A percentile compares a stretch with the other conserved stretches of the same genome.
phyloP scores from a whole-genome alignment of 2,113 vertebrate species.

The Etheostoma cragini region DNA sequence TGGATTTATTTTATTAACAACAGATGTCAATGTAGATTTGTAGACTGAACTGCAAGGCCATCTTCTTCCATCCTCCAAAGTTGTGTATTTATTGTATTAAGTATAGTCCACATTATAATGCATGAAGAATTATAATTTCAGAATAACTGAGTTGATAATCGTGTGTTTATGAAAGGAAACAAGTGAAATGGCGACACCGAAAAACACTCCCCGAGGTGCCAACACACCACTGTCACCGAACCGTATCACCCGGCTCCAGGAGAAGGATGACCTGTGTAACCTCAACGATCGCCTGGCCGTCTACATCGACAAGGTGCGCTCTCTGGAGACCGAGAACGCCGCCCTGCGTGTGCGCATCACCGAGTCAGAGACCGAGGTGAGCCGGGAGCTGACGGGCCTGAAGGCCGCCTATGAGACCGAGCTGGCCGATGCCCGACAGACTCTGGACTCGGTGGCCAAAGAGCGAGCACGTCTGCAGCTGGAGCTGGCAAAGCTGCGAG shows the following conservation, averaged over 20 bases:
- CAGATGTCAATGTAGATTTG: neutral
- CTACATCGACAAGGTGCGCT: slow-evolving; percentile 98
- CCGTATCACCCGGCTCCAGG: slow-evolving; percentile 96
- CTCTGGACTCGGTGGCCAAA: slow-evolving; percentile 97
- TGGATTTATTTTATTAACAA: neutral
- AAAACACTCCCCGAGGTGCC: slow-evolving; percentile 82
- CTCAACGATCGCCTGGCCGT: slow-evolving; percentile 95
- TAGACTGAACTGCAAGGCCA: neutral
- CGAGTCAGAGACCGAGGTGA: slow-evolving; percentile 95
- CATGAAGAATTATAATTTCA: neutral
- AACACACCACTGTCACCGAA: slow-evolving; percentile 88
- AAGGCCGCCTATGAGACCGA: slow-evolving; percentile 95
- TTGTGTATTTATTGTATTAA: neutral
- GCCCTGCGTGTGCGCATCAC: slow-evolving; percentile 94
- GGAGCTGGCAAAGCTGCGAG: slow-evolving; percentile 92
- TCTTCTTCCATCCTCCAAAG: neutral
- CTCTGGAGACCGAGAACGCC: slow-evolving; percentile 93
- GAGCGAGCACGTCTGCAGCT: slow-evolving; percentile 94
- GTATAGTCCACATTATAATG: neutral
- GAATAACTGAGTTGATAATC: neutral
- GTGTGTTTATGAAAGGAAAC: slow-evolving; percentile 1
- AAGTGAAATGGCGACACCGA: slow-evolving; percentile 90
- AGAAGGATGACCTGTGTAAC: slow-evolving; percentile 96
- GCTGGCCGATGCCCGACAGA: slow-evolving; percentile 95
- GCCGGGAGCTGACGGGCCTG: slow-evolving; percentile 92